phyloP scores from a whole-genome alignment of 2,888 invertebrate species.

The Tricholauxania praeusta region DNA sequence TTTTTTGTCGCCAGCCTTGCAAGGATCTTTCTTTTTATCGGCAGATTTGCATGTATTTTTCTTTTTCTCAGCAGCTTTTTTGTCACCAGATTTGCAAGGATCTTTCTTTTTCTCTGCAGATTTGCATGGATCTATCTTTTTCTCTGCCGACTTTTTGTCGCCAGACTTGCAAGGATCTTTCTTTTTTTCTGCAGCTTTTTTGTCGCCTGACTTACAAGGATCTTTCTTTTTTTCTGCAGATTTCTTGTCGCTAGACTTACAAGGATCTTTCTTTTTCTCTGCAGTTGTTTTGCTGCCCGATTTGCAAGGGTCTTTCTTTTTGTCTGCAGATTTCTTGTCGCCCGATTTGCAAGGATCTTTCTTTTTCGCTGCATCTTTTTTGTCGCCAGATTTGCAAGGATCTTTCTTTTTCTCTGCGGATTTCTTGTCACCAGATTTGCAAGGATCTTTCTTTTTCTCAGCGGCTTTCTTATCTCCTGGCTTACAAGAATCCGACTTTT shows the following conservation, averaged over 20 bases:
- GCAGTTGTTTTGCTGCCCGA: not conserved
- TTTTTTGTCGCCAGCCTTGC: not conserved
- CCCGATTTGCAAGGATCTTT: constrained; percentile 30
- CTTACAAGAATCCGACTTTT: constrained; percentile 18
- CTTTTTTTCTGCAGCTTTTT: not conserved
- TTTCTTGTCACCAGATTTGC: not conserved
- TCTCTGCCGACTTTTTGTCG: too few species aligned
- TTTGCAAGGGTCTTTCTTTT: constrained; percentile 36
- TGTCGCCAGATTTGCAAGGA: not conserved
- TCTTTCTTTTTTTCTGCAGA: not conserved
- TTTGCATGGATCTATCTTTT: constrained; percentile 33
- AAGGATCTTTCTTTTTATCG: constrained; percentile 35
- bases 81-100: constrained; percentile 23
- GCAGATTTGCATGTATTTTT: constrained; percentile 35
- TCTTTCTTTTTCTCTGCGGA: not conserved
- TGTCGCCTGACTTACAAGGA: not conserved
- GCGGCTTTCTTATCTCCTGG: constrained; percentile 26
- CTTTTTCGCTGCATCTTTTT: not conserved
- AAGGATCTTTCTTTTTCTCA: constrained; percentile 16
- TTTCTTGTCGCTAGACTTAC: not conserved
- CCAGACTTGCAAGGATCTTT: constrained; percentile 31
- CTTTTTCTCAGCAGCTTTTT: constrained; percentile 7
- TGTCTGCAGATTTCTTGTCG: constrained; percentile 12
- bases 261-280: not conserved
- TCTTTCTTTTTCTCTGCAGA: constrained; percentile 35